Evolutionary conservation across 2,113 vertebrate genomes (phyloP), one percentile per base, ranked within the genome.

Genomic region (Hystrix brachyura): DNA sequence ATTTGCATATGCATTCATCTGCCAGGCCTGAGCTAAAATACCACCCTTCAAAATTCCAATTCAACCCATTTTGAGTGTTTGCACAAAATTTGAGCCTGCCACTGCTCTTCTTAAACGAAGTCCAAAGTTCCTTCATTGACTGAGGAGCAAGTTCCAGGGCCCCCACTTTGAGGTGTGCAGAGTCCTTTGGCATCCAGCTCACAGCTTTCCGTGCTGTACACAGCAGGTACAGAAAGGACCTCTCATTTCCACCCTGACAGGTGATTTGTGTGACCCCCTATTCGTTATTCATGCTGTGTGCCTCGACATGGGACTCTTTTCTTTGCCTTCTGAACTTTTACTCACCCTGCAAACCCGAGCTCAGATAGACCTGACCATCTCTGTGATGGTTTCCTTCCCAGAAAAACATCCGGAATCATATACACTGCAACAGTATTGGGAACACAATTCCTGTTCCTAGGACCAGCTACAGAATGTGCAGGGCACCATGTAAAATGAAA

Each of bases 1-100:
- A 95, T 97, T 95, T 96, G 82, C 95, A 96, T 90, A 88, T 53
- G 64, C 76, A 88, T 97, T 96, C 87, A 82, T 94, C 93, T 90
- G 84, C 90, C 81, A 65, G 9, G 62, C 83, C 88, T 82, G 78
- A 94, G 85, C 90, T 94, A 97, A 97, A 98, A 97, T 92, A 79
- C 17, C 51, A 97, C 84, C 84, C 95, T 96, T 96, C 95, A 92
- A 86, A 97, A 92, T 93, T 57, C 57, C 92, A 94, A 69, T 74
- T 95, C 94, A 85, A 84, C 71, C 57, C 34, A 64, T 53, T 95
- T 38, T 90, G 94, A 97, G 46, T 53, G 81, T 65, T 60, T 91
- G 84, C 88, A 92, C 87, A 85, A 94, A 96, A 85, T 64, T 90
- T 46, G 21, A 81, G 76, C 48, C 87, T 87, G 95, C 79, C 80